phyloP scores from a whole-genome alignment of 2,797 vertebrate species.

The Kryptopterus vitreolus region DNA sequence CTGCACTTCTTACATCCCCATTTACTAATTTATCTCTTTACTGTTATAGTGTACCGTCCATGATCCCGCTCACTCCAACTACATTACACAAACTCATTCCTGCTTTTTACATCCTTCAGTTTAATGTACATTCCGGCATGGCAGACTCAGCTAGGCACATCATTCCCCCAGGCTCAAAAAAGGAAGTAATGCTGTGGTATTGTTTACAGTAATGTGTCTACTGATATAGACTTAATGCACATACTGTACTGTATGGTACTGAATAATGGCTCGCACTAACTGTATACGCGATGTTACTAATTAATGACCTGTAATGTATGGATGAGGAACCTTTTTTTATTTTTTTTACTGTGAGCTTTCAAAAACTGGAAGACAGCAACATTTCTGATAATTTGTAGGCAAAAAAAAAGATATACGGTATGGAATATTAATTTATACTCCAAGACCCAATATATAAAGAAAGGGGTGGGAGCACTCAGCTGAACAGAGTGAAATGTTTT shows the following conservation, averaged over 20 bases:
- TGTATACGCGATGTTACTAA: background rate
- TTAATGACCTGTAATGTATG: conserved; percentile 8
- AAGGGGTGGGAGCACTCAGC: too few relatives aligned
- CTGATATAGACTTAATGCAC: conserved; percentile 32
- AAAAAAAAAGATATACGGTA: too few relatives aligned
- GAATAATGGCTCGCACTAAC: conserved; percentile 1
- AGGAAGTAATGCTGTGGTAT: conserved; percentile 14
- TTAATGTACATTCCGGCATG: conserved; percentile 1
- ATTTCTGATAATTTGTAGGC: too few relatives aligned
- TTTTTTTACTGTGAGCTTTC: background rate
- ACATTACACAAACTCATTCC: conserved; percentile 34
- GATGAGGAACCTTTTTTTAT: background rate
- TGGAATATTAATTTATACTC: too few relatives aligned
- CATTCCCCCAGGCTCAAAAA: background rate
- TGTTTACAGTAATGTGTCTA: conserved; percentile 43
- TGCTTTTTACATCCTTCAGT: conserved; percentile 12
- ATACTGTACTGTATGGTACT: background rate
- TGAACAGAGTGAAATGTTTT: too few relatives aligned
- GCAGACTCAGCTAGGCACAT: background rate
- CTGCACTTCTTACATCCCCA: background rate
- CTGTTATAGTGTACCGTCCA: conserved; percentile 16
- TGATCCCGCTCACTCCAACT: conserved; percentile 37
- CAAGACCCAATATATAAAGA: too few relatives aligned
- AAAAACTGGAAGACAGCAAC: background rate
- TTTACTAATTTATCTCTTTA: background rate